Conservation (phyloP, 2,888 invertebrate species). For the Amphipyra tragopoginis region DNA sequence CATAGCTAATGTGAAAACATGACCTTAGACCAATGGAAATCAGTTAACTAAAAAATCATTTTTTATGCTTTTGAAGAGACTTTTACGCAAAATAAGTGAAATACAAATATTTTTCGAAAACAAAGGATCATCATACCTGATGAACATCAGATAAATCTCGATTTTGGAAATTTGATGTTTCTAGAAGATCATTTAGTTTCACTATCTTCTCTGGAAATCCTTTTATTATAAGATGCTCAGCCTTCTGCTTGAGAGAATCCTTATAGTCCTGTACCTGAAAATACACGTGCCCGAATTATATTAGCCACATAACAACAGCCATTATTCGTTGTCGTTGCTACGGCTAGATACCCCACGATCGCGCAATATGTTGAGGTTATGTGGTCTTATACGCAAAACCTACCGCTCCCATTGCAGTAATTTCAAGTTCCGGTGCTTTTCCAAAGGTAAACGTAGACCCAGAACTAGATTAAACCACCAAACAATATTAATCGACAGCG, state of each 20-base stretch:
- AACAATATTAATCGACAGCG: conserved; percentile 48
- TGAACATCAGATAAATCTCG: conserved; percentile 94
- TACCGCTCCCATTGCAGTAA: conserved; percentile 65
- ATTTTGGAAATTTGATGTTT: conserved; percentile 95
- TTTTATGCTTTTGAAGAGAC: too few species aligned
- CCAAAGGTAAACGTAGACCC: conserved; percentile 5
- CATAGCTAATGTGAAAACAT: too few species aligned
- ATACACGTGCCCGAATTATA: conserved; percentile 56
- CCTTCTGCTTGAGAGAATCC: conserved; percentile 96
- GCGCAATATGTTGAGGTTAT: conserved; percentile 73
- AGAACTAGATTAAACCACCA: conserved; percentile 20
- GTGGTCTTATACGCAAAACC: conserved; percentile 62
- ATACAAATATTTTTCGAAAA: background rate
- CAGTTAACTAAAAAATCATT: too few species aligned
- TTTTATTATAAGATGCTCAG: conserved; percentile 96
- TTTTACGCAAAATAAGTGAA: too few species aligned
- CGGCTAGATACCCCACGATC: conserved; percentile 62
- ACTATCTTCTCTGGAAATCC: conserved; percentile 98
- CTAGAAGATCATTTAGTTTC: conserved; percentile 95
- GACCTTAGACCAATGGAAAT: too few species aligned
- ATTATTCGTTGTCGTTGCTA: conserved; percentile 50
- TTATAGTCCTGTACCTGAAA: conserved; percentile 97
- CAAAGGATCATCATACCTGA: conserved; percentile 83
- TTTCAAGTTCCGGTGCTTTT: conserved; percentile 23
- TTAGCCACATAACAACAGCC: conserved; percentile 58